Percentiles rank a stretch among this genome's conserved stretches.
Conservation (phyloP, 2,888 invertebrate species). For the Acleris holmiana region DNA sequence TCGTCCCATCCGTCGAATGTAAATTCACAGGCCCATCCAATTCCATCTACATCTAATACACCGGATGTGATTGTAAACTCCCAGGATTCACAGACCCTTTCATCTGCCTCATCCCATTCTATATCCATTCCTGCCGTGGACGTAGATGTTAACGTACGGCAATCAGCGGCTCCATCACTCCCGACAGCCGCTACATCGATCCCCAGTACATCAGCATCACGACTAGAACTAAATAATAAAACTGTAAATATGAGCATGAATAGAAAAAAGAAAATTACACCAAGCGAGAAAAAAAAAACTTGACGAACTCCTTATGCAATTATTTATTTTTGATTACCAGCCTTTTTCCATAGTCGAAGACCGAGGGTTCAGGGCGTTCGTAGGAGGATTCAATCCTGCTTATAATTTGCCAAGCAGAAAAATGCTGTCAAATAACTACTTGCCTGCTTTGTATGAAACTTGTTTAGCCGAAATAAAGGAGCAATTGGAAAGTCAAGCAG, state of each 20-base stretch:
- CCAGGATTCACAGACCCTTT: constrained; percentile 5
- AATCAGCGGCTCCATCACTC: constrained; percentile 3
- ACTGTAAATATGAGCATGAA: background rate
- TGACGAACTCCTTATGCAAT: background rate
- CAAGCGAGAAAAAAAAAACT: background rate
- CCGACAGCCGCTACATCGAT: constrained; percentile 4
- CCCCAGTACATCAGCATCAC: constrained; percentile 1
- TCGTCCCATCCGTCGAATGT: constrained; percentile 5
- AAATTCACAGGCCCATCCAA: constrained; percentile 5
- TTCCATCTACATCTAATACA: constrained; percentile 4
- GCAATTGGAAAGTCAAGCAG: background rate
- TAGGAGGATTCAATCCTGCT: background rate
- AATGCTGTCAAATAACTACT: background rate
- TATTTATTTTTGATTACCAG: background rate
- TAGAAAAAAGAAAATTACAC: background rate
- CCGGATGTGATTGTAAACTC: constrained; percentile 5
- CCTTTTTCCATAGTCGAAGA: background rate
- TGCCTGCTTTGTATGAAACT: background rate
- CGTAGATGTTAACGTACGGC: constrained; percentile 5
- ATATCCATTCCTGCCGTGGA: constrained; percentile 4
- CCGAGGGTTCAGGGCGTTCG: background rate
- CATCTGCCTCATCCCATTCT: constrained; percentile 5
- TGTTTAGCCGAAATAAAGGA: background rate
- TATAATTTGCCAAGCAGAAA: background rate
- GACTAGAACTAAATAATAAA: constrained; percentile 3